phyloP scores from a whole-genome alignment of 2,113 vertebrate genomes.

The Chionodraco myersi region DNA sequence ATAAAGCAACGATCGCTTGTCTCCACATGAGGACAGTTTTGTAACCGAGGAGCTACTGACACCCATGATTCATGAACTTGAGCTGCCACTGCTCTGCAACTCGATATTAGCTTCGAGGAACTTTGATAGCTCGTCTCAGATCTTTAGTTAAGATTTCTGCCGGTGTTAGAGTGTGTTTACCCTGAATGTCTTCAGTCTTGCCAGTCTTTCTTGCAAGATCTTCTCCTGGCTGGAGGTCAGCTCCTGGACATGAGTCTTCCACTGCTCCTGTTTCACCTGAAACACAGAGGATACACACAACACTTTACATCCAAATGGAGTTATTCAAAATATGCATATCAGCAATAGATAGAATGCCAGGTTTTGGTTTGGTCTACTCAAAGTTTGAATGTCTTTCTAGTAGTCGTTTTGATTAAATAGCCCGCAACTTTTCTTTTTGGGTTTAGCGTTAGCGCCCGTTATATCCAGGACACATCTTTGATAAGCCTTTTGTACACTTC shows the following conservation, averaged over 20 bases:
- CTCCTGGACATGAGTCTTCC: conserved; percentile 71
- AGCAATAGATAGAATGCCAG: too few species aligned
- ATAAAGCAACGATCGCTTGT: background rate
- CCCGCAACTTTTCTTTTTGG: background rate
- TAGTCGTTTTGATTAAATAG: background rate
- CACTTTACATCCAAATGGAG: background rate
- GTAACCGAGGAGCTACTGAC: too few species aligned
- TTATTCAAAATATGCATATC: background rate
- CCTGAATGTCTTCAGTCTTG: conserved; percentile 78
- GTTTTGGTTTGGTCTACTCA: too few species aligned
- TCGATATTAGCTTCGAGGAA: background rate
- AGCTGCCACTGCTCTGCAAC: conserved; percentile 19
- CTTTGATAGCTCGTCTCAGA: background rate
- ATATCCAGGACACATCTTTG: too few species aligned
- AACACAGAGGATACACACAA: background rate
- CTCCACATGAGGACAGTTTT: background rate
- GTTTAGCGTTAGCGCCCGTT: background rate
- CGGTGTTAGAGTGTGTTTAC: conserved; percentile 52
- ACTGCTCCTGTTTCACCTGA: conserved; percentile 79
- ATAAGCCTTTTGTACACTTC: too few species aligned
- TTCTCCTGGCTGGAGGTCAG: conserved; percentile 72
- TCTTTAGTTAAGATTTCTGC: conserved; percentile 5
- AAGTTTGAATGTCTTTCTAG: background rate
- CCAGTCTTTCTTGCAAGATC: conserved; percentile 63
- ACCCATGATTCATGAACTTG: conserved; percentile 8